Evolutionary conservation across 2,113 vertebrate genomes (phyloP), one percentile per base, ranked within the genome.

Genomic region (Elephas maximus): DNA sequence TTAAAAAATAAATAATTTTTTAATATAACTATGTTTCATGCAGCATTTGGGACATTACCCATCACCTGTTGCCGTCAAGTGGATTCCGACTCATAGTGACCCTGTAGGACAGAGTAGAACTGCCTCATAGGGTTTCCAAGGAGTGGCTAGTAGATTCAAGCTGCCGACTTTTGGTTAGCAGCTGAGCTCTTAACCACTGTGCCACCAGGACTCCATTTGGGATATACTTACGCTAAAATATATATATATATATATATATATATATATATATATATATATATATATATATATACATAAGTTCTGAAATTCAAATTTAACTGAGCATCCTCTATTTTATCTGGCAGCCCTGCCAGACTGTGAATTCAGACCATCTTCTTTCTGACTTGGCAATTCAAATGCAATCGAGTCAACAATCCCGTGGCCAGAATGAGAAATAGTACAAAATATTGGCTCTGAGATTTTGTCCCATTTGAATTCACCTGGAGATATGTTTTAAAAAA

Each of bases 321-420:
- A 11, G 12, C 2, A 80, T 37, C 48, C 17, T 94, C 4, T 81
- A 85, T 69, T 94, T 95, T 95, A 65, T 79, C 44, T 88, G 73
- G 60, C 45, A 67, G 11, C 23, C 74, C 33, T 78, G n/a, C 78
- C 37, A 84, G 17, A 84, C 69, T 93, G 7, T 92, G 88, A 87
- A 91, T 93, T 83, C 69, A 93, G 53, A 65, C 44, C 45, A 96
- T 41, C 53, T 71, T 95, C 78, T 92, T 79, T 87, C 28, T 82
- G 62, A 83, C 4, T 93, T 96, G 63, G 21, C 76, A 87, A 24
- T 84, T 87, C 79, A 93, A 57, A 63, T 79, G 33, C 69, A 62
- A 71, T 81, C 60, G 91, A 48, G 14, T 30, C 65, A 48, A n/a
- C 41, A 80, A 80, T 37, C 62, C 8, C 21, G 37, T 60, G 65